A percentile compares a stretch with the other conserved stretches of the same genome.
phyloP scores from a whole-genome alignment of 2,797 vertebrate genomes.

The Momotus momota region DNA sequence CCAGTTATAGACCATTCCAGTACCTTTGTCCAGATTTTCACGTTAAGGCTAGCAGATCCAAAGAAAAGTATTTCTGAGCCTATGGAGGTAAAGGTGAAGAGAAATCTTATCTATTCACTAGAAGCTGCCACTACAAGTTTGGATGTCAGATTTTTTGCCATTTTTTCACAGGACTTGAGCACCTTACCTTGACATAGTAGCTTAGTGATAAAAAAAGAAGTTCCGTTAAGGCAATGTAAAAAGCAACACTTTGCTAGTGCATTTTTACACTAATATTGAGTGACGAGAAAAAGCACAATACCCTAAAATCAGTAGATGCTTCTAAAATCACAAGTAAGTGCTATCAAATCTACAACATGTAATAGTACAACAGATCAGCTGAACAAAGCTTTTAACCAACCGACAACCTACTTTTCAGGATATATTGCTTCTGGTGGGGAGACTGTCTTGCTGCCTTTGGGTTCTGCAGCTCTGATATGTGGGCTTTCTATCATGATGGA shows the following conservation, averaged over 20 bases:
- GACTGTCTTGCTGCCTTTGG: not conserved
- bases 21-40: not conserved
- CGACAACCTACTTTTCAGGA: not conserved
- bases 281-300: not conserved
- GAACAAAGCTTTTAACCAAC: constrained; percentile 17
- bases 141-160: not conserved
- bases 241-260: not conserved
- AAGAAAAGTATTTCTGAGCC: not conserved
- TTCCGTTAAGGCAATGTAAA: constrained; percentile 10
- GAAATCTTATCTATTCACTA: not conserved
- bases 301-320: not conserved
- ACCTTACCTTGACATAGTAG: not conserved
- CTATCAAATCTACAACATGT: not conserved
- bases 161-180: constrained; percentile 40
- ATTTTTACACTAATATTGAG: constrained; percentile 27
- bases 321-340: not conserved
- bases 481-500: not conserved
- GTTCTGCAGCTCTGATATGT: not conserved
- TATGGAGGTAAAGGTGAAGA: not conserved
- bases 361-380: not conserved
- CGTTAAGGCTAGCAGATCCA: not conserved
- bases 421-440: not conserved
- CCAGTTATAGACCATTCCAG: not conserved
- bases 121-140: not conserved
- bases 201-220: constrained; percentile 16